Conservation (phyloP, 2,797 vertebrate genomes). For the Pseudomugil gertrudae region DNA sequence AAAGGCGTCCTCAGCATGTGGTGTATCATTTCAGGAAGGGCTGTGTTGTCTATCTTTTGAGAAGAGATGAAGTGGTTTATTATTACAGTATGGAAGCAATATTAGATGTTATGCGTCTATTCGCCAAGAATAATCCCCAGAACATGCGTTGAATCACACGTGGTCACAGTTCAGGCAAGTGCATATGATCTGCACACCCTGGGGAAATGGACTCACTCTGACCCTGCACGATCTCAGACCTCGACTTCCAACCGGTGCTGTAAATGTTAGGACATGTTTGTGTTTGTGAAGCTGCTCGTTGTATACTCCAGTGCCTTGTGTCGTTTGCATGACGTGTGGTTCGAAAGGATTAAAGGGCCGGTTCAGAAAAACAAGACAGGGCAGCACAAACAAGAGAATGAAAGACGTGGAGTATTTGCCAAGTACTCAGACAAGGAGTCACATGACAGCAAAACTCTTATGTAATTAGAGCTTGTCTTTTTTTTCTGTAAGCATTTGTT, state of each 20-base stretch:
- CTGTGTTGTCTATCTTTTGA: constrained; percentile 59
- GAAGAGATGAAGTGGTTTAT: constrained; percentile 74
- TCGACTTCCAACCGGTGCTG: constrained; percentile 58
- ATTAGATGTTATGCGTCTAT: constrained; percentile 75
- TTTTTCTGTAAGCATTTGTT: constrained; percentile 48
- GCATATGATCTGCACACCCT: constrained; percentile 39
- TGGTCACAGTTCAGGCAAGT: constrained; percentile 35
- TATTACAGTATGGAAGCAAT: constrained; percentile 78
- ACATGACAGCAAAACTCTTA: constrained; percentile 44
- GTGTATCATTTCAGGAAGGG: constrained; percentile 77
- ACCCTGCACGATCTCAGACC: constrained; percentile 37
- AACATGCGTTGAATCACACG: constrained; percentile 65
- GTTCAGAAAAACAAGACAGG: constrained; percentile 61
- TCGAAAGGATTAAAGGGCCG: constrained; percentile 64
- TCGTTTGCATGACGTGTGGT: constrained; percentile 67
- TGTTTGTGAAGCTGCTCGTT: constrained; percentile 68
- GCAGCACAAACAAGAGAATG: constrained; percentile 58
- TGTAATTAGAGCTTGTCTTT: constrained; percentile 44
- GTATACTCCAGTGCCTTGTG: constrained; percentile 54
- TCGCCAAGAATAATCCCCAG: constrained; percentile 69
- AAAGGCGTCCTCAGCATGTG: constrained; percentile 69
- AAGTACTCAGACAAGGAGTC: constrained; percentile 53
- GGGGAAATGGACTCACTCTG: constrained; percentile 45
- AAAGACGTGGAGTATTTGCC: constrained; percentile 44
- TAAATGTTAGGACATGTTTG: constrained; percentile 79